A percentile compares a stretch with the other conserved stretches of the same genome.
Conservation (phyloP, 2,113 vertebrate species). For the Sorex araneus region DNA sequence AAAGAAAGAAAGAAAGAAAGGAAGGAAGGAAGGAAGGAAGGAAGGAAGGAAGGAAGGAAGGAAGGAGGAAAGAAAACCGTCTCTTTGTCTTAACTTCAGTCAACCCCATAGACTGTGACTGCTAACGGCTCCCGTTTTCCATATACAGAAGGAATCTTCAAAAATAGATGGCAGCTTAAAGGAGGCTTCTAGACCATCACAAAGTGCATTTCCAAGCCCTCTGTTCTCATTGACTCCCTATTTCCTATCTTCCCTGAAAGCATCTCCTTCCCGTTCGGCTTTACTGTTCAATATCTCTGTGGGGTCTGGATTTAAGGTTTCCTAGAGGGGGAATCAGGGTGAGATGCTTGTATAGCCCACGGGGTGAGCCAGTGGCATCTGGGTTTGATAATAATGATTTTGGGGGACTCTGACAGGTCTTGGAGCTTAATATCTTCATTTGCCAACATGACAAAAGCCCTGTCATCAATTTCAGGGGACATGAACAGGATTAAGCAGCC, state of each 20-base stretch:
- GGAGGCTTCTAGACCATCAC: neutral
- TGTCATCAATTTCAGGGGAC: neutral
- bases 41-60: no score
- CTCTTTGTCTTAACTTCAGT: slow-evolving; percentile 13
- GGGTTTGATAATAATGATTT: slow-evolving; percentile 23
- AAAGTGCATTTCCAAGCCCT: neutral
- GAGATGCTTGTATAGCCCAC: neutral
- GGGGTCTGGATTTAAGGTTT: neutral
- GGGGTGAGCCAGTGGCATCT: slow-evolving; percentile 11
- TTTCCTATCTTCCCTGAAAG: neutral
- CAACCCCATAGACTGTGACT: neutral
- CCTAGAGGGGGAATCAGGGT: neutral
- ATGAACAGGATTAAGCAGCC: neutral
- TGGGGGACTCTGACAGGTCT: neutral
- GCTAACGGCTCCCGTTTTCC: neutral
- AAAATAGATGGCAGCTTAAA: neutral
- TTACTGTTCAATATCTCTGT: neutral
- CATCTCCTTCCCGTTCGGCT: neutral
- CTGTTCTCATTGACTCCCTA: neutral
- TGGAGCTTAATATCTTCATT: slow-evolving; percentile 50
- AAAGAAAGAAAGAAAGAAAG: neutral
- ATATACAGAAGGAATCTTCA: neutral
- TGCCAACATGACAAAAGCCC: slow-evolving; percentile 8
- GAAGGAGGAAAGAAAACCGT: neutral
- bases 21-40: no score